Conservation (phyloP, 2,888 invertebrate species). For the Anticlea derivata region DNA sequence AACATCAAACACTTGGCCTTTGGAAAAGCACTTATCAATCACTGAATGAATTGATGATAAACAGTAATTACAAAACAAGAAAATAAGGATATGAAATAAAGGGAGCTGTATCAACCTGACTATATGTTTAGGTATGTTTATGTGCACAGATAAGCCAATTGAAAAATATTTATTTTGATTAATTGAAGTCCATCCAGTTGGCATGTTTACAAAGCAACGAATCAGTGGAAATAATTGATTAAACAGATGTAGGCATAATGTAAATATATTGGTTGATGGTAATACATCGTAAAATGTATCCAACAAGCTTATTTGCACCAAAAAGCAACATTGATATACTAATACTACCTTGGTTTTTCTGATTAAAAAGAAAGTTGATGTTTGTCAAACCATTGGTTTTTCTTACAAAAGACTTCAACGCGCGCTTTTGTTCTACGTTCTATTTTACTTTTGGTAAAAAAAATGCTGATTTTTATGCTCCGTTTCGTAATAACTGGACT, state of each 20-base stretch:
- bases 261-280: neutral
- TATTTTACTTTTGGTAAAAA: neutral
- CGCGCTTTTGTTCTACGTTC: slow-evolving; percentile 41
- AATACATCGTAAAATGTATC: neutral
- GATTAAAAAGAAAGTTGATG: neutral
- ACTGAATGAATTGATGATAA: slow-evolving; percentile 26
- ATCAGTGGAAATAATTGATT: slow-evolving; percentile 13
- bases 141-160: slow-evolving; percentile 8
- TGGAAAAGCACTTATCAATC: slow-evolving; percentile 29
- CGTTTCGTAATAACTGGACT: neutral
- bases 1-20: slow-evolving; percentile 27
- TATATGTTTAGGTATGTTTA: neutral
- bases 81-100: slow-evolving; percentile 12
- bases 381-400: slow-evolving; percentile 15
- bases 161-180: slow-evolving; percentile 23
- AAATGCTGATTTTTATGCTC: slow-evolving; percentile 2
- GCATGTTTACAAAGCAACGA: slow-evolving; percentile 21
- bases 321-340: neutral
- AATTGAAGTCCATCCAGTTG: slow-evolving; percentile 16
- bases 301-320: neutral
- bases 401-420: slow-evolving; percentile 76
- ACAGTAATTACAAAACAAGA: slow-evolving; percentile 22
- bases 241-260: slow-evolving; percentile 10
- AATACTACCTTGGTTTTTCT: neutral
- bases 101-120: neutral